Base-by-base conservation (phyloP, 1,140 invertebrate genomes). In the Sminthurinus signatus region DNA sequence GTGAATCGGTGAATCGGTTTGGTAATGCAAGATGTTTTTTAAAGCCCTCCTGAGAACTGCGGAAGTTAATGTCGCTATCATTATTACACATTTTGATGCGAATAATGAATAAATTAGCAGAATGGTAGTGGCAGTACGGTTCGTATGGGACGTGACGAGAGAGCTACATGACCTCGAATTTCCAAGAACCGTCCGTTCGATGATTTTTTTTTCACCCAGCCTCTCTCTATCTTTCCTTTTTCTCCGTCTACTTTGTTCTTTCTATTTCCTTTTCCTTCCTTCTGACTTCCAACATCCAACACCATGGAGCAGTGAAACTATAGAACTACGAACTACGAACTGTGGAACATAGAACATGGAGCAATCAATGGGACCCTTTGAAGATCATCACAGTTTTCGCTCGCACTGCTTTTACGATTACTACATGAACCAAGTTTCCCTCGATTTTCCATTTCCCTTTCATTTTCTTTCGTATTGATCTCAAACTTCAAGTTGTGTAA, bases 101-200 rank as follows among this genome's bases (percentile, higher is more conserved):
- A 71, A 71, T 71, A 71, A 71, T 71, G 70, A 71, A 71, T 71
- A 71, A 71, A 71, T 71, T 71, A 71, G 67, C 64, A 71, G 70
- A 68, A 65, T 60, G 43, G 64, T 58, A 29, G 54, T 15, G 55
- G 57, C 52, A 57, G 55, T 57, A 64, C 52, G 58, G 62, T 63
- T 63, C 21, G 43, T 52, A 42, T 31, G 39, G 64, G 61, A 71
- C 70, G 70, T 71, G 70, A 68, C 64, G 31, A 61, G 67, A 64
- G 44, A 67, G 64, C 64, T 71, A 64, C 60, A 71, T 50, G 56
- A 66, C 70, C 67, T 23, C 54, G 28, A 36, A 27, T 44, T 59
- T 44, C 39, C 32, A n/a, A n/a, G n/a, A n/a, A n/a, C n/a, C n/a
- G 2, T 8, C 56, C 15, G 8, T 17, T 57, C 17, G 36, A 23